Evolutionary conservation across 2,797 vertebrate genomes (phyloP), one percentile per base, ranked within the genome.

Genomic region (Sebastes iracundus): DNA sequence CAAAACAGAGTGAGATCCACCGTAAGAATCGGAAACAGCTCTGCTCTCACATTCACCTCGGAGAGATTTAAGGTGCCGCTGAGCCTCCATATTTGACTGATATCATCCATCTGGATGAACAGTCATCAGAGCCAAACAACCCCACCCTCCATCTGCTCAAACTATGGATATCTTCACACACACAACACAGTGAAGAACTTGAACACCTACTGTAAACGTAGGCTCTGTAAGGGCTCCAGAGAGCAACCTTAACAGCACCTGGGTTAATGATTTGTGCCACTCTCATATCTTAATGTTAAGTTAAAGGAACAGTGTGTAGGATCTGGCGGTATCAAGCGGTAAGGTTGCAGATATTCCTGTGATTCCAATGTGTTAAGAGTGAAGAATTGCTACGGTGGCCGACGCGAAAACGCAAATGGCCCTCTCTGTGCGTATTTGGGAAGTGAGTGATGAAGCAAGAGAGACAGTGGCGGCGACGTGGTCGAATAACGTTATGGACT

Each of bases 101-200:
- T 90, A 87, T 87, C 80, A 90, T 90, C 92, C 91, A 88, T 93
- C 88, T 91, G 88, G 89, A 90, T 79, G 68, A 86, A 76, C 78
- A 87, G 83, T 53, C 77, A 86, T 77, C 79, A 59, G 72, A 91
- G 92, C 89, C 91, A 89, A 93, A 88, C 79, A 83, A 73, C 80
- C 82, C 79, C 85, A 30, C 88, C 92, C 90, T 87, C 90, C 88
- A 93, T 94, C 92, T 93, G 90, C 87, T 93, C 76, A 68, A 59
- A 90, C 89, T 85, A 82, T 88, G 85, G 82, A 92, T 79, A 75
- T 87, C 81, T 81, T 89, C 77, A 64, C 69, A 82, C 69, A 82
- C 35, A 23, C 71, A 56, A 67, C 72, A 27, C 27, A 8, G 46
- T 38, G 9, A 53, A 80, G 56, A 88, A 88, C 92, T 89, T 78